Evolutionary conservation across 2,113 vertebrate species (phyloP).

Genomic region (Myxocyprinus asiaticus): DNA sequence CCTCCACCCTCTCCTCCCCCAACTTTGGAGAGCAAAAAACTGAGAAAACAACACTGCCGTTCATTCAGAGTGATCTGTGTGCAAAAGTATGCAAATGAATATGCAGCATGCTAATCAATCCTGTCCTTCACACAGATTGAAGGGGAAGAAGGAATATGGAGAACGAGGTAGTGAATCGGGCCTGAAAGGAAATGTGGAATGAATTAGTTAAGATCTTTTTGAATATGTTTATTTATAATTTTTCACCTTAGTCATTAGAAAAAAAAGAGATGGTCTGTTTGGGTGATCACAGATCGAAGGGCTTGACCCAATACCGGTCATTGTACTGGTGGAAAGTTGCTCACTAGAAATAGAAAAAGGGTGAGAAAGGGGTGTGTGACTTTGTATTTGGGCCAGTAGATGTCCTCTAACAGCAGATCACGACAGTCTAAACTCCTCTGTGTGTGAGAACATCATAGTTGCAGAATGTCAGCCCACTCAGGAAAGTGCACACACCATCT

Average conservation of each 20-base stretch:
- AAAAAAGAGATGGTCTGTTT: background rate
- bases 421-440: too few relatives aligned
- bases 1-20: conserved; percentile 48
- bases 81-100: conserved; percentile 79
- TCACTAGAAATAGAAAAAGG: too few relatives aligned
- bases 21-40: conserved; percentile 49
- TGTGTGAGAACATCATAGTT: too few relatives aligned
- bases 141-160: conserved; percentile 43
- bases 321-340: too few relatives aligned
- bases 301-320: too few relatives aligned
- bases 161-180: background rate
- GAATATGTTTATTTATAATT: background rate
- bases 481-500: too few relatives aligned
- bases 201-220: conserved; percentile 36
- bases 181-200: conserved; percentile 36
- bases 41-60: conserved; percentile 50
- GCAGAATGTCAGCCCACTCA: too few relatives aligned
- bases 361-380: too few relatives aligned
- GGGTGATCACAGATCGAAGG: too few relatives aligned
- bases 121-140: conserved; percentile 70
- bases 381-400: too few relatives aligned
- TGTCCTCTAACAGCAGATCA: too few relatives aligned
- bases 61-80: conserved; percentile 64
- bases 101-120: conserved; percentile 72
- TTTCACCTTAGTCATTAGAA: background rate